A percentile compares a stretch with the other conserved stretches of the same genome.
phyloP scores from a whole-genome alignment of 2,113 vertebrate species.

The Colinus virginianus region DNA sequence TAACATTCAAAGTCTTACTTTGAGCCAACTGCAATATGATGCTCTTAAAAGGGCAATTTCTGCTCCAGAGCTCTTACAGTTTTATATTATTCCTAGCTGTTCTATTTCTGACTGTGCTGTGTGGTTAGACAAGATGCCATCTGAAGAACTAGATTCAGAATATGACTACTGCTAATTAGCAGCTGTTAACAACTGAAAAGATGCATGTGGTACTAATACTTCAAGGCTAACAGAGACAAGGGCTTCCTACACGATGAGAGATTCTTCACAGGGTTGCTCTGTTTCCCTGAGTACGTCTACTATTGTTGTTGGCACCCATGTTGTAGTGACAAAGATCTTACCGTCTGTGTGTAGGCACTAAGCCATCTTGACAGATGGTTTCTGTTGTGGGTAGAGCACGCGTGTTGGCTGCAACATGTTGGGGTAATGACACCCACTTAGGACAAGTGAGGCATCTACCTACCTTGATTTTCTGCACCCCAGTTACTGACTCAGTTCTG shows the following conservation, averaged over 20 bases:
- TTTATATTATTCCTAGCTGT: slow-evolving; percentile 15
- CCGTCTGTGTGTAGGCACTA: slow-evolving; percentile 21
- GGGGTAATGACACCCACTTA: slow-evolving; percentile 8
- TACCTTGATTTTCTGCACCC: neutral
- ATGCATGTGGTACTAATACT: slow-evolving; percentile 43
- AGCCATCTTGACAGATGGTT: slow-evolving; percentile 75
- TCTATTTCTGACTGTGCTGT: slow-evolving; percentile 49
- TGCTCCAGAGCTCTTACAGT: neutral
- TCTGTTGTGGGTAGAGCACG: slow-evolving; percentile 6
- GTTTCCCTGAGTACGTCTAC: slow-evolving; percentile 9
- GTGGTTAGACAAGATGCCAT: slow-evolving; percentile 31
- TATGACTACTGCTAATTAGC: slow-evolving; percentile 72
- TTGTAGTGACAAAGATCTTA: slow-evolving; percentile 11
- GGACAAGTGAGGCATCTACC: neutral
- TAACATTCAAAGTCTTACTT: slow-evolving; percentile 6
- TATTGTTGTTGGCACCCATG: slow-evolving; percentile 65
- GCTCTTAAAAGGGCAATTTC: slow-evolving; percentile 12
- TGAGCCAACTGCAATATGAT: neutral
- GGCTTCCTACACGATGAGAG: slow-evolving; percentile 50
- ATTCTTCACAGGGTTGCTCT: slow-evolving; percentile 50
- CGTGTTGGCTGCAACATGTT: neutral
- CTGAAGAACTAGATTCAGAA: slow-evolving; percentile 54
- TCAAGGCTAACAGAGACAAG: slow-evolving; percentile 47
- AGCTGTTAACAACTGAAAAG: slow-evolving; percentile 70
- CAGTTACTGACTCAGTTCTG: neutral